A percentile compares a stretch with the other conserved stretches of the same genome.
These are phyloP conservation scores for Xiphophorus couchianus DNA, from an alignment of 2,113 vertebrate genomes.

Conservation along the genomic window DNA sequence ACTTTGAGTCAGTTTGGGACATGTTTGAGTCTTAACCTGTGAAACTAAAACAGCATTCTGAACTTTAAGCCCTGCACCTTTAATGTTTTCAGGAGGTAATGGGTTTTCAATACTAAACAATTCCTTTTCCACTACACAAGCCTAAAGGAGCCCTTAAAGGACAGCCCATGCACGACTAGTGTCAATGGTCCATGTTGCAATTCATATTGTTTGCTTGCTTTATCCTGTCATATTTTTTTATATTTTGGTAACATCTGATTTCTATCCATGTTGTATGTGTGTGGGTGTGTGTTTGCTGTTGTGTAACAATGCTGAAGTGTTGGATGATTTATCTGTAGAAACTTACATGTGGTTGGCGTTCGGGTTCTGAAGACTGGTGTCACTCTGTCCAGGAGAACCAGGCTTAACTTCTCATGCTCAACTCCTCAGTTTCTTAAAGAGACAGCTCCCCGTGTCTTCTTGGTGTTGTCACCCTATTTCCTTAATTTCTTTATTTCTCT, in stretches of 20 bases:
- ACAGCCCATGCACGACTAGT: slow-evolving; percentile 69
- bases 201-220: slow-evolving; percentile 68
- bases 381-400: not conserved
- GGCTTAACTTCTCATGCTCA: not conserved
- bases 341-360: slow-evolving; percentile 45
- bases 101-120: slow-evolving; percentile 3
- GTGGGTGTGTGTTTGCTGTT: slow-evolving; percentile 11
- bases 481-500: slow-evolving; percentile 71
- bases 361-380: slow-evolving; percentile 29
- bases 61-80: not conserved
- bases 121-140: slow-evolving; percentile 22
- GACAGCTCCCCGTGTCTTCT: slow-evolving; percentile 6
- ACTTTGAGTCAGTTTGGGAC: not conserved
- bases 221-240: slow-evolving; percentile 30
- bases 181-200: slow-evolving; percentile 83
- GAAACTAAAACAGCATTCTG: not conserved
- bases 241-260: slow-evolving; percentile 64
- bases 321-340: slow-evolving; percentile 24
- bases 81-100: not conserved
- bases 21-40: not conserved
- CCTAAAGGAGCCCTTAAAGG: slow-evolving; percentile 12
- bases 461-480: not conserved
- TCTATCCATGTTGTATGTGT: slow-evolving; percentile 40
- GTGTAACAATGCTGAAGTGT: slow-evolving; percentile 11
- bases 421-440: slow-evolving; percentile 39